These are phyloP conservation scores for Amphimallon solstitiale DNA, from an alignment of 2,888 invertebrate genomes.

Conservation along the genomic window DNA sequence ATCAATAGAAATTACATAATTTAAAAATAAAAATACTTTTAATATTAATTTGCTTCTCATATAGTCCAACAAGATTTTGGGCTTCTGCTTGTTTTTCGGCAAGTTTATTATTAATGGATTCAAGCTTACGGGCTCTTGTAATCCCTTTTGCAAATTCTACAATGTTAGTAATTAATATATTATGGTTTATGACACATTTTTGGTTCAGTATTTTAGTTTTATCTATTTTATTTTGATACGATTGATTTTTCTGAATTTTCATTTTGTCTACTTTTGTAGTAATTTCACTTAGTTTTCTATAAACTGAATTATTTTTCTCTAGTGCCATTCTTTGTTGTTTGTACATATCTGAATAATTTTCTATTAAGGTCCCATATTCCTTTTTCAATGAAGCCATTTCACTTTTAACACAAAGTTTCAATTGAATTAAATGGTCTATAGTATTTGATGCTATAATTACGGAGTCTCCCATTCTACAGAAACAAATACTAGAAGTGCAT, in stretches of 20 bases:
- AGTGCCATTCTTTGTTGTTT: not conserved
- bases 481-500: not conserved
- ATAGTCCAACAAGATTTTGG: slow-evolving; percentile 1
- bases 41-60: not conserved
- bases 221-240: not conserved
- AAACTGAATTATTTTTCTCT: not conserved
- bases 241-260: not conserved
- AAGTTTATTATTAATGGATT: not conserved
- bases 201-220: not conserved
- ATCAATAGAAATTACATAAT: not conserved
- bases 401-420: not conserved
- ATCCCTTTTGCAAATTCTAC: not conserved
- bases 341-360: not conserved
- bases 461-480: not conserved
- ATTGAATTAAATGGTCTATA: slow-evolving; percentile 1
- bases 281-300: not conserved
- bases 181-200: not conserved
- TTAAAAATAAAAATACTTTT: slow-evolving; percentile 14
- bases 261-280: not conserved
- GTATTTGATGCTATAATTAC: not conserved
- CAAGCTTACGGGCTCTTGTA: not conserved
- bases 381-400: not conserved
- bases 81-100: not conserved
- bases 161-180: not conserved
- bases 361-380: slow-evolving; percentile 6